Percentiles rank a stretch among this genome's conserved stretches.
Conservation (phyloP, 2,888 invertebrate genomes). For the Machimus rusticus region DNA sequence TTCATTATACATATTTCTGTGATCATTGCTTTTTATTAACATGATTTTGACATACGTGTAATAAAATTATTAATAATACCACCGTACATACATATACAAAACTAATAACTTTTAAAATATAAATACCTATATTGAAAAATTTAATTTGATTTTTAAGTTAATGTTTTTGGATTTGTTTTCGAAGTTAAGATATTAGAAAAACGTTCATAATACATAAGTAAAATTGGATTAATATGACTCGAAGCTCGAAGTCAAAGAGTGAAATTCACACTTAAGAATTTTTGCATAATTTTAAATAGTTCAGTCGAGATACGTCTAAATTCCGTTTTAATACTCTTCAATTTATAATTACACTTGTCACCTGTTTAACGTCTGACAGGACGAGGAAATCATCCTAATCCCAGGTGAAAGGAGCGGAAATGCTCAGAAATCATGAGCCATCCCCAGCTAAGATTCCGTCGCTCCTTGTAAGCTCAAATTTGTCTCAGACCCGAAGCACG, state of each 20-base stretch:
- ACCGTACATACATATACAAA: no score
- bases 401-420: background rate
- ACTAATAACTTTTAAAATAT: no score
- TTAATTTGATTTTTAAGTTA: no score
- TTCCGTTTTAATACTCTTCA: background rate
- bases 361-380: background rate
- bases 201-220: no score
- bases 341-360: background rate
- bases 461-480: background rate
- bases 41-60: no score
- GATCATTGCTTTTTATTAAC: no score
- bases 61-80: no score
- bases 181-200: no score
- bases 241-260: background rate
- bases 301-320: background rate
- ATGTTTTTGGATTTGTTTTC: no score
- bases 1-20: no score
- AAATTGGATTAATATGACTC: no score
- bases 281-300: background rate
- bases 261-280: background rate
- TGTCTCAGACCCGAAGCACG: background rate
- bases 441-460: background rate
- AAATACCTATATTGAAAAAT: no score
- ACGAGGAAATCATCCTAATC: background rate
- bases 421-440: background rate